A percentile compares a stretch with the other conserved stretches of the same genome.
Conservation (phyloP, 2,888 invertebrate species). For the Drosophila neotestacea region DNA sequence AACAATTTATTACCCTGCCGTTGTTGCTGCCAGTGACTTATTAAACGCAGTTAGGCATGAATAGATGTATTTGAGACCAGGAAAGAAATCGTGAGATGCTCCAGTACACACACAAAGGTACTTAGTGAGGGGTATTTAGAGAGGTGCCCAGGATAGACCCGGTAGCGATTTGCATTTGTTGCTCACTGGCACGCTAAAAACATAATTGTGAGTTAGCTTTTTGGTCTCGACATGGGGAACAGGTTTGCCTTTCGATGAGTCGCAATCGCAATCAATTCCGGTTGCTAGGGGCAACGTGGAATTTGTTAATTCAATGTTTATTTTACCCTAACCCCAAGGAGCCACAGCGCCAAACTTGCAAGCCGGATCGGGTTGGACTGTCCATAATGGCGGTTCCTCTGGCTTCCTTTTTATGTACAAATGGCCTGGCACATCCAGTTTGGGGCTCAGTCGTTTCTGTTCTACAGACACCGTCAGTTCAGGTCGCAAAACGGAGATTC, state of each 20-base stretch:
- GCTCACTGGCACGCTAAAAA: slow-evolving; percentile 76
- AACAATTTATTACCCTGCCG: slow-evolving; percentile 57
- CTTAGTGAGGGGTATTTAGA: slow-evolving; percentile 5
- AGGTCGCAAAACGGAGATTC: slow-evolving; percentile 27
- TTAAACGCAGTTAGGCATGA: slow-evolving; percentile 68
- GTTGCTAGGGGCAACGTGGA: slow-evolving; percentile 83
- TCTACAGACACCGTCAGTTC: slow-evolving; percentile 59
- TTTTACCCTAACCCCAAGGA: slow-evolving; percentile 61
- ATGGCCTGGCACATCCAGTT: slow-evolving; percentile 23
- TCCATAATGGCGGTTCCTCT: slow-evolving; percentile 58
- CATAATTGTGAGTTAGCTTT: slow-evolving; percentile 67
- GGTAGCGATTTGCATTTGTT: slow-evolving; percentile 78
- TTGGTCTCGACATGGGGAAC: slow-evolving; percentile 19
- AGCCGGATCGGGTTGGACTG: slow-evolving; percentile 30
- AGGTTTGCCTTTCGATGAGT: slow-evolving; percentile 47
- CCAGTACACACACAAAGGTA: slow-evolving; percentile 13
- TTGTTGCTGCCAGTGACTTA: slow-evolving; percentile 56
- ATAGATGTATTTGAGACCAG: slow-evolving; percentile 34
- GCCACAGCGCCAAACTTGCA: slow-evolving; percentile 45
- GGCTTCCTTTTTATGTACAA: slow-evolving; percentile 44
- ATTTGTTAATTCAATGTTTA: slow-evolving; percentile 85
- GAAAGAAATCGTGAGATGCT: slow-evolving; percentile 42
- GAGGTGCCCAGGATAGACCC: slow-evolving; percentile 22
- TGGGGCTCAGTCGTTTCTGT: slow-evolving; percentile 67
- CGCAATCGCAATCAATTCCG: slow-evolving; percentile 77